phyloP scores from a whole-genome alignment of 1,140 invertebrate genomes.

The Lordiphosa clarofinis region DNA sequence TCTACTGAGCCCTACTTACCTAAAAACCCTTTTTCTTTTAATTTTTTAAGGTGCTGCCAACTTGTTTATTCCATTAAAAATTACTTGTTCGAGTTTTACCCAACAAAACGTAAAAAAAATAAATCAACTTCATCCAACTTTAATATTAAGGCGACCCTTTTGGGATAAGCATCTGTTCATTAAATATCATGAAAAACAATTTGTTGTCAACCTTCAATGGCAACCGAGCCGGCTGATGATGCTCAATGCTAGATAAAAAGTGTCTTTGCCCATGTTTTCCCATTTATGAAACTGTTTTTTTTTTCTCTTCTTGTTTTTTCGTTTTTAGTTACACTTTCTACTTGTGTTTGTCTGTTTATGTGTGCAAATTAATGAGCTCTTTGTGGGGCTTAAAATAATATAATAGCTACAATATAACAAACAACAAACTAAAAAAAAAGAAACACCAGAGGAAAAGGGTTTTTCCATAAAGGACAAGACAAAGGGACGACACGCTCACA shows the following conservation, averaged over 20 bases:
- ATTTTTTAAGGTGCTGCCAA: too few species aligned
- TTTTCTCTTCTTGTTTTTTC: neutral
- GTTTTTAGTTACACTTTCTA: conserved; percentile 11
- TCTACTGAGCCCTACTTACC: too few species aligned
- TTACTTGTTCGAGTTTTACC: too few species aligned
- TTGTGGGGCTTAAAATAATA: conserved; percentile 68
- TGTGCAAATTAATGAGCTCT: conserved; percentile 70
- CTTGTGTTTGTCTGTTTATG: conserved; percentile 29
- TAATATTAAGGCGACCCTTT: neutral
- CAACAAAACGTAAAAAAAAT: too few species aligned
- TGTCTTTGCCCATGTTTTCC: conserved; percentile 1
- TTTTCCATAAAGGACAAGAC: conserved; percentile 35
- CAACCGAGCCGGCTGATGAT: neutral
- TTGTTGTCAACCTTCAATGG: conserved; percentile 2
- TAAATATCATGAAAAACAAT: conserved; percentile 7
- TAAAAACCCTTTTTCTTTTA: too few species aligned
- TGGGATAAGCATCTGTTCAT: conserved; percentile 7
- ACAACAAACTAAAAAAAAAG: conserved; percentile 28
- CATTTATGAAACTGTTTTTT: conserved; percentile 12
- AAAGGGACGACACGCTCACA: conserved; percentile 20
- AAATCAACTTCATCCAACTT: too few species aligned
- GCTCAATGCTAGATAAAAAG: too few species aligned
- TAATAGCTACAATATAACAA: conserved; percentile 49
- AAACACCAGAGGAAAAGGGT: conserved; percentile 25
- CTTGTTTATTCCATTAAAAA: too few species aligned